Evolutionary conservation across 2,113 vertebrate species (phyloP).

Genomic region (Agapornis roseicollis): DNA sequence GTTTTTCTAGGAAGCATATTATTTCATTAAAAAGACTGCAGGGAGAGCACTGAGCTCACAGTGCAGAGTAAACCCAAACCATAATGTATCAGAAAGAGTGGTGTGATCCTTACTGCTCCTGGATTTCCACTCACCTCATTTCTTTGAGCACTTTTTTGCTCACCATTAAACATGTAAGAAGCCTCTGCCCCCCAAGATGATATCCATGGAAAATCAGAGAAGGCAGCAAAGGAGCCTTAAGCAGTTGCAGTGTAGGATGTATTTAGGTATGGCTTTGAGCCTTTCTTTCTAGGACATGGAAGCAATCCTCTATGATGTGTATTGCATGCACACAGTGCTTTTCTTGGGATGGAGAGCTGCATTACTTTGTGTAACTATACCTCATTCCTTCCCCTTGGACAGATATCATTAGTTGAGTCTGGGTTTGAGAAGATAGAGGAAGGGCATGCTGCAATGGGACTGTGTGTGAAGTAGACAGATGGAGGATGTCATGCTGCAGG

Average conservation of each 20-base stretch:
- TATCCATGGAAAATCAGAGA: not conserved
- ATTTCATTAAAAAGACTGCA: not conserved
- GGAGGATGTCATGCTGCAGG: not conserved
- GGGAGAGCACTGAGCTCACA: not conserved
- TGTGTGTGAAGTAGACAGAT: not conserved
- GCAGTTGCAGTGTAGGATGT: not conserved
- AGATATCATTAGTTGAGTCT: not conserved
- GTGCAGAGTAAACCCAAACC: not conserved
- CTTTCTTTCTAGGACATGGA: not conserved
- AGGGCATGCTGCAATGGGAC: not conserved
- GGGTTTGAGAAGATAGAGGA: not conserved
- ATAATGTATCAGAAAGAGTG: not conserved
- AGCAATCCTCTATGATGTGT: not conserved
- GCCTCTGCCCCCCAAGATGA: not conserved
- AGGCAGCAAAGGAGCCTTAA: not conserved
- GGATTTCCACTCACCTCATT: not conserved
- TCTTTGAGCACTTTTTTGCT: not conserved
- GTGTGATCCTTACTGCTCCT: not conserved
- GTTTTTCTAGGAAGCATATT: not conserved
- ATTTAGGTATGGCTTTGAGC: not conserved
- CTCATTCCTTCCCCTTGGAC: not conserved
- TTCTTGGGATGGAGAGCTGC: not conserved
- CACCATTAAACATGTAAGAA: not conserved
- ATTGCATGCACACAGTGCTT: not conserved
- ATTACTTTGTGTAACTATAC: not conserved